Conservation (phyloP, 2,113 vertebrate species). For the Glareola pratincola region DNA sequence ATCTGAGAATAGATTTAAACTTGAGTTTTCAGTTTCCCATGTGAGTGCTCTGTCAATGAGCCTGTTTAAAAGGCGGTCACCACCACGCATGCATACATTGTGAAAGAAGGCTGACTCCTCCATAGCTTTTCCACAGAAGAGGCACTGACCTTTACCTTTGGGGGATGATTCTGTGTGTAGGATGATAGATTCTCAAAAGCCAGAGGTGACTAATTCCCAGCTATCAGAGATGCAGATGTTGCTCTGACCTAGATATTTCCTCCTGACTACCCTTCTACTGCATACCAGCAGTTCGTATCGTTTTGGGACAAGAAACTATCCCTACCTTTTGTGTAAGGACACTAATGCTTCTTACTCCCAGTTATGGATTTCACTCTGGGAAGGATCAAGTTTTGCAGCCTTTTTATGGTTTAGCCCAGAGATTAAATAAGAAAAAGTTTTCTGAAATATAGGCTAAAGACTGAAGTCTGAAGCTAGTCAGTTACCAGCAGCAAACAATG, state of each 20-base stretch:
- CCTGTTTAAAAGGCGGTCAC: neutral
- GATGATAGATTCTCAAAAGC: neutral
- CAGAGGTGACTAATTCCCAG: neutral
- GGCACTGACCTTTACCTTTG: neutral
- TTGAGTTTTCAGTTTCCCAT: neutral
- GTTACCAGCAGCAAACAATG: neutral
- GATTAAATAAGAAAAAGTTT: neutral
- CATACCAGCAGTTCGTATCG: accelerated
- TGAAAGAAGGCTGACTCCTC: neutral
- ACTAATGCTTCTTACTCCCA: neutral
- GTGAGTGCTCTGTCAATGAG: accelerated
- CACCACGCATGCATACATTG: neutral
- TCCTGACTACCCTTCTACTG: neutral
- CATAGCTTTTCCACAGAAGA: neutral
- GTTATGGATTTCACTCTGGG: neutral
- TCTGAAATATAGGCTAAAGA: neutral
- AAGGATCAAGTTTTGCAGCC: neutral
- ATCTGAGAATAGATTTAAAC: neutral
- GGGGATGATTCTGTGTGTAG: neutral
- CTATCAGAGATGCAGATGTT: neutral
- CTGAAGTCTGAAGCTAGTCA: neutral
- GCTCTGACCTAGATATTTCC: neutral
- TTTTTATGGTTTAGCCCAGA: neutral
- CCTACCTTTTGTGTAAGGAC: neutral
- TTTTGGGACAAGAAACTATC: neutral